Evolutionary conservation across 1,140 invertebrate genomes (phyloP), one percentile per base, ranked within the genome.

Genomic region (Formica selysi): DNA sequence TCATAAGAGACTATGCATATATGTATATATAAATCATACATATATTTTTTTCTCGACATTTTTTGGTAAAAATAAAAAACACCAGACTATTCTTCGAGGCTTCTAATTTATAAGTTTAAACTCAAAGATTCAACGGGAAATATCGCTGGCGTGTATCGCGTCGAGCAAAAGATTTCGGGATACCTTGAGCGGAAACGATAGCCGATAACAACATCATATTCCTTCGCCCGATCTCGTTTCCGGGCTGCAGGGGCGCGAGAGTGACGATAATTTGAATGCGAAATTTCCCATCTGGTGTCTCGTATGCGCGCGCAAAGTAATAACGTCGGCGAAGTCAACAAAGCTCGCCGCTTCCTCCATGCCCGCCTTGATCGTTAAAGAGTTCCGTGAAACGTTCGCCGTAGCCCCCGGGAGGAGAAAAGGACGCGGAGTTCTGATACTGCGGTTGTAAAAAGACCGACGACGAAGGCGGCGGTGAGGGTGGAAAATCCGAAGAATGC

Each of bases 331-430:
- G 88, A 91, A 91, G 90, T 93, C 93, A 93, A 93, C 94, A 93
- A 93, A 94, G 90, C 87, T 92, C 91, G 88, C 62, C 81, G 48
- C 48, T 51, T 80, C 73, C 26, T n/a, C 0, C 86, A 87, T 79
- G 83, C 86, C 87, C 87, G 86, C 90, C 92, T 85, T 67, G 90
- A 85, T 94, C 94, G 92, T 94, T 94, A 93, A 94, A 93, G 91
- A 83, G 87, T 89, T 90, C 32, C 48, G 74, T 51, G 70, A 26
- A 38, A 87, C 68, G 48, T 48, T 83, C n/a, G 22, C 29, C 10
- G 16, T 57, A 68, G 62, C 29, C 76, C 32, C 2, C n/a, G 44
- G 62, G 29, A 38, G 76, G 29, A 36, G n/a, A 22, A 41, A n/a
- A 38, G 16, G 61, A 32, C 54, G 36, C 10, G 11, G 16, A 29